phyloP scores from a whole-genome alignment of 23 tunicate genomes.

The Styela clava region DNA sequence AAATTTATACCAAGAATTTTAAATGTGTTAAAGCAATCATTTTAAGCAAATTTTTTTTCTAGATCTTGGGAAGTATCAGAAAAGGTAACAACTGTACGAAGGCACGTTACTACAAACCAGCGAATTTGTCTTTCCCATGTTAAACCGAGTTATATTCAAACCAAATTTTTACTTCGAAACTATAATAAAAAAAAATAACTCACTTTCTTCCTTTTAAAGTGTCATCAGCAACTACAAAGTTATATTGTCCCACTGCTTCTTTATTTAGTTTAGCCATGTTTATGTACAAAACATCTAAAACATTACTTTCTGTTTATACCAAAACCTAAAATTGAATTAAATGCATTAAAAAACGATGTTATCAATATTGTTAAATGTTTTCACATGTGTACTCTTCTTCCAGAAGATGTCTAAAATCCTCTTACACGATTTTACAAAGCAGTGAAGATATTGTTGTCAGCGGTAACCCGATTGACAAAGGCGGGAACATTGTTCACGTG shows the following conservation, averaged over 20 bases:
- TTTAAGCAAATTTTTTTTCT: too few relatives aligned
- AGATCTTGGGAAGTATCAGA: too few relatives aligned
- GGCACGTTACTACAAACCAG: too few relatives aligned
- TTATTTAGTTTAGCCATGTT: conserved; percentile 60
- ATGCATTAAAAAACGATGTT: conserved; percentile 9
- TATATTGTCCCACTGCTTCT: conserved; percentile 84
- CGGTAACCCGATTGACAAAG: conserved; percentile 10
- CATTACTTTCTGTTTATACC: neutral
- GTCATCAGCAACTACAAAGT: conserved; percentile 50
- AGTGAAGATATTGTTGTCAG: conserved; percentile 2
- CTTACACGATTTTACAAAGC: neutral
- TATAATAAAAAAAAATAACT: neutral
- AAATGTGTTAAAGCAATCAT: too few relatives aligned
- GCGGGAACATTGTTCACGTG: neutral
- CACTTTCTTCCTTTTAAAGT: neutral
- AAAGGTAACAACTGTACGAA: too few relatives aligned
- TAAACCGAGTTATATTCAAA: too few relatives aligned
- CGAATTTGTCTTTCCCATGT: too few relatives aligned
- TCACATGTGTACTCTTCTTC: conserved; percentile 1
- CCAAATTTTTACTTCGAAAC: neutral
- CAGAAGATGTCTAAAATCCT: neutral
- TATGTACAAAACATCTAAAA: conserved; percentile 8
- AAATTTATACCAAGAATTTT: too few relatives aligned
- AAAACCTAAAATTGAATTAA: neutral
- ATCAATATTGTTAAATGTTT: conserved; percentile 9